These are phyloP conservation scores for Fregata magnificens DNA, from an alignment of 2,113 vertebrate genomes.

Conservation along the genomic window DNA sequence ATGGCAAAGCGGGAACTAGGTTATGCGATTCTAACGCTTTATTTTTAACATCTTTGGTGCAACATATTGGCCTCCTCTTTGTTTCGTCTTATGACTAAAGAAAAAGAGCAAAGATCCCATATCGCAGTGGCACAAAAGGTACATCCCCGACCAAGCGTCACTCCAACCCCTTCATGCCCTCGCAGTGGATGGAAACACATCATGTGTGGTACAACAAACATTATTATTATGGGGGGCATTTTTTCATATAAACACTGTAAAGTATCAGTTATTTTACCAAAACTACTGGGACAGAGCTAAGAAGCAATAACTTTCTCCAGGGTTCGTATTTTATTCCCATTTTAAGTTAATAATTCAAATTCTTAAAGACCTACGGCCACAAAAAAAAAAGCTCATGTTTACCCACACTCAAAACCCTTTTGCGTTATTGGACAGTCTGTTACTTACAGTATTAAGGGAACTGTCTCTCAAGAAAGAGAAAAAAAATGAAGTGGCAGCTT, in stretches of 20 bases:
- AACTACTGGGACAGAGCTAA: neutral
- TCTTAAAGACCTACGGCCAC: neutral
- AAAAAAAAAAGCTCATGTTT: neutral
- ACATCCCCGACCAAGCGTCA: neutral
- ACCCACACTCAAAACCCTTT: neutral
- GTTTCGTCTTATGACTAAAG: constrained; percentile 49
- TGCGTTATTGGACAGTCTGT: neutral
- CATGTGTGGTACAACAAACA: neutral
- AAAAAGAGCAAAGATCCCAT: neutral
- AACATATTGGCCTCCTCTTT: constrained; percentile 52
- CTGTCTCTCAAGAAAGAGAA: neutral
- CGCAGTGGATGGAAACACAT: neutral
- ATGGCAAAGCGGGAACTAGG: neutral
- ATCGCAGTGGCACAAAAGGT: neutral
- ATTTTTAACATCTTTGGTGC: constrained; percentile 63
- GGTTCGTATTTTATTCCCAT: neutral
- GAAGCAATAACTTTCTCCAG: neutral
- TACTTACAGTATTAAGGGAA: neutral
- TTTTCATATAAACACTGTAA: neutral
- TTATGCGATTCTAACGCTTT: constrained; percentile 53
- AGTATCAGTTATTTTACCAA: neutral
- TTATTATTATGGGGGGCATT: neutral
- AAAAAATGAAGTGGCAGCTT: neutral
- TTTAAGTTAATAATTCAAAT: constrained; percentile 40
- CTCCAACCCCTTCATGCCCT: neutral